phyloP scores from a whole-genome alignment of 2,113 vertebrate species.

The Rhinoptilus africanus region DNA sequence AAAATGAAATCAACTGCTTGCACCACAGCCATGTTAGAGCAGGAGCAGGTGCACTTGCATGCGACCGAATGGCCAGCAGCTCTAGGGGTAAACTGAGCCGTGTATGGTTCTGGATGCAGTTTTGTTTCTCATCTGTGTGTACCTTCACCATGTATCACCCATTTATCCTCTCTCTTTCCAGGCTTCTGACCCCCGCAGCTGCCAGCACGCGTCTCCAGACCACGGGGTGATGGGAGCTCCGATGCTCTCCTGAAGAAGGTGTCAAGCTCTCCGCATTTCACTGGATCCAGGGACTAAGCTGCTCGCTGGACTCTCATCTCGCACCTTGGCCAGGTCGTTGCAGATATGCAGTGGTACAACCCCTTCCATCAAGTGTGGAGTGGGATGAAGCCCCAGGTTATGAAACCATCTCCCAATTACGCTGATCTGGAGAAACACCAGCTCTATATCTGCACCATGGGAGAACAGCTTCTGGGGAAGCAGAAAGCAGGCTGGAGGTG shows the following conservation, averaged over 20 bases:
- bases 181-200: neutral
- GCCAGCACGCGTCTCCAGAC: neutral
- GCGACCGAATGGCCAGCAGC: neutral
- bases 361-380: neutral
- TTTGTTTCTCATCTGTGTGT: neutral
- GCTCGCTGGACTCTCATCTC: neutral
- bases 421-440: neutral
- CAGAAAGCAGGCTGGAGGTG: neutral
- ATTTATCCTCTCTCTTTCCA: neutral
- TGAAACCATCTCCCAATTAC: neutral
- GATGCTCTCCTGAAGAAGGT: neutral
- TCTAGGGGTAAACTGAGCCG: neutral
- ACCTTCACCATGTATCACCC: neutral
- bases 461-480: neutral
- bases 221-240: fast-evolving
- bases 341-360: neutral
- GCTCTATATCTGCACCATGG: neutral
- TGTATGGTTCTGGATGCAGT: neutral
- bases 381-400: neutral
- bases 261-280: neutral
- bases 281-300: neutral
- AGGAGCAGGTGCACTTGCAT: neutral
- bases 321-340: neutral
- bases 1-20: neutral
- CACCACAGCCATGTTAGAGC: neutral